phyloP scores from a whole-genome alignment of 2,888 invertebrate genomes.

The Cynaeus angustus region DNA sequence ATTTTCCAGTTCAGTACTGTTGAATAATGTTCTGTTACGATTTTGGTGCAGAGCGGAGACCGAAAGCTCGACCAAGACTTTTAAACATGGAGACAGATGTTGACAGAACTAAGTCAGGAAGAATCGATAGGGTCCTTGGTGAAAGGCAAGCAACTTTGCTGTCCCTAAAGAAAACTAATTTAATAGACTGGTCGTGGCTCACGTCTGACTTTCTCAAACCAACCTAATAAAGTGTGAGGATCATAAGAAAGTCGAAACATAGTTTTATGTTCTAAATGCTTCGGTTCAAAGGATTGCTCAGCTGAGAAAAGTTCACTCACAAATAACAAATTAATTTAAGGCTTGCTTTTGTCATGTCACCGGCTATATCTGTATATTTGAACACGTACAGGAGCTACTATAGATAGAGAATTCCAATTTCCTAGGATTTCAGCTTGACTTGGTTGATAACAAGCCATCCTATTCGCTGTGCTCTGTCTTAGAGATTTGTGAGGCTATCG shows the following conservation, averaged over 20 bases:
- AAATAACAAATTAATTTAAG: conserved; percentile 34
- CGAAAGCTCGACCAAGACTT: conserved; percentile 31
- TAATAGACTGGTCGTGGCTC: conserved; percentile 47
- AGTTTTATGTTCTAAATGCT: conserved; percentile 18
- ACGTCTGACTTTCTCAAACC: conserved; percentile 40
- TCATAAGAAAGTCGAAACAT: conserved; percentile 29
- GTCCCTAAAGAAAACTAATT: conserved; percentile 54
- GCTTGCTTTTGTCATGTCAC: conserved; percentile 31
- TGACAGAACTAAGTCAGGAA: conserved; percentile 57
- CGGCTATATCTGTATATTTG: conserved; percentile 52
- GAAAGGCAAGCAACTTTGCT: conserved; percentile 41
- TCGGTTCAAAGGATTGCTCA: too few relatives aligned
- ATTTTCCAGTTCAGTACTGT: conserved; percentile 40
- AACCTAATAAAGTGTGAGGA: conserved; percentile 39
- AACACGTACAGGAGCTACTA: conserved; percentile 55
- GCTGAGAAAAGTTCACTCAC: neutral
- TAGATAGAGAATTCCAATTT: conserved; percentile 61
- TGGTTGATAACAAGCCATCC: conserved; percentile 62
- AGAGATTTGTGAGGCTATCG: conserved; percentile 52
- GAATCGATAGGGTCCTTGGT: conserved; percentile 52
- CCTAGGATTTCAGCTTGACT: conserved; percentile 62
- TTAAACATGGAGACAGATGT: conserved; percentile 53
- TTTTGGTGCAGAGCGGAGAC: conserved; percentile 18
- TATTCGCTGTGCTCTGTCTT: conserved; percentile 56
- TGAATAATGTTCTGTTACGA: conserved; percentile 46